Evolutionary conservation across 1,140 invertebrate species (phyloP).

Genomic region (fruit fly (Drosophila melanogaster)): DNA sequence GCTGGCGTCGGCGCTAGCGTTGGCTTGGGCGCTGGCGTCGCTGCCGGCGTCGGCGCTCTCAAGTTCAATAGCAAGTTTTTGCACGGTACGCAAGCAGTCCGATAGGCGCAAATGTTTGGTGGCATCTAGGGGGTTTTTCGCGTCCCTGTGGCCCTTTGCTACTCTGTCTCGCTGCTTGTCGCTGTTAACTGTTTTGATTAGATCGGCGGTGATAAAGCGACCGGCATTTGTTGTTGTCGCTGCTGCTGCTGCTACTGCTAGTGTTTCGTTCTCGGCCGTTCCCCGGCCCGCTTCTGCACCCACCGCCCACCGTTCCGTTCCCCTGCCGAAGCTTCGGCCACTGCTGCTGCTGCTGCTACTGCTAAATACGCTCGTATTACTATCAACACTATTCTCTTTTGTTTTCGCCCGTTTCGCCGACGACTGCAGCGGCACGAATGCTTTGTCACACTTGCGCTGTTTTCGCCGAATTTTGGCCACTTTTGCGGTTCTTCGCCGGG

Average conservation of each 20-base stretch:
- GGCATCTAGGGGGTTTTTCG: constrained; percentile 44
- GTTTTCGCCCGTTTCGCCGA: constrained; percentile 74
- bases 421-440: constrained; percentile 66
- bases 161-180: neutral
- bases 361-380: constrained; percentile 69
- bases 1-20: constrained; percentile 1
- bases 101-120: constrained; percentile 50
- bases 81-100: constrained; percentile 64
- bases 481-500: constrained; percentile 45
- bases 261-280: constrained; percentile 67
- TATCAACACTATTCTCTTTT: constrained; percentile 80
- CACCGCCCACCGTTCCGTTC: constrained; percentile 22
- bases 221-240: constrained; percentile 42
- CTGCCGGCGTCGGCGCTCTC: constrained; percentile 27
- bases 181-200: constrained; percentile 58
- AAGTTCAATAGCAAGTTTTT: constrained; percentile 67
- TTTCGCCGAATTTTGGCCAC: constrained; percentile 81
- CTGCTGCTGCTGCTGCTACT: constrained; percentile 55
- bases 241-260: constrained; percentile 6
- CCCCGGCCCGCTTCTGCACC: constrained; percentile 60
- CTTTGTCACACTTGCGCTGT: constrained; percentile 79
- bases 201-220: constrained; percentile 30
- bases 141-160: constrained; percentile 46
- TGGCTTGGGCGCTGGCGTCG: neutral
- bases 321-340: constrained; percentile 20